These are phyloP conservation scores for Solenodon paradoxus DNA, from an alignment of 2,113 vertebrate genomes.

Conservation along the genomic window DNA sequence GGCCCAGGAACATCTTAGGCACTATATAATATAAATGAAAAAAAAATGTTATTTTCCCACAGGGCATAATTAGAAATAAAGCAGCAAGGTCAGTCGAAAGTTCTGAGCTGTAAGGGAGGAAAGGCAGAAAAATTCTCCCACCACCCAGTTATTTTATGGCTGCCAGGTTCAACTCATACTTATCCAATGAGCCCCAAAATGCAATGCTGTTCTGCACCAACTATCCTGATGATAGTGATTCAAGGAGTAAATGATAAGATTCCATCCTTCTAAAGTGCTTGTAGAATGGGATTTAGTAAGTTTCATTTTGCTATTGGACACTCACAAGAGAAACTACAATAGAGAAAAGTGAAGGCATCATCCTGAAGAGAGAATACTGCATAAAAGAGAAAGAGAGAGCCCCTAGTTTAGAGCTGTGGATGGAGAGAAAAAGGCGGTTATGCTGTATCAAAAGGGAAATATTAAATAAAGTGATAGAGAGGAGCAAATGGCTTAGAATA, in stretches of 20 bases:
- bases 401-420: slow-evolving; percentile 51
- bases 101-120: slow-evolving; percentile 2
- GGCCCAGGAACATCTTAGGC: slow-evolving; percentile 25
- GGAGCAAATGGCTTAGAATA: slow-evolving; percentile 13
- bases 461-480: slow-evolving; percentile 43
- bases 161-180: slow-evolving; percentile 60
- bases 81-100: slow-evolving; percentile 46
- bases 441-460: slow-evolving; percentile 4
- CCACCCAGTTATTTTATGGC: slow-evolving; percentile 50
- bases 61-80: slow-evolving; percentile 51
- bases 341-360: not conserved
- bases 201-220: slow-evolving; percentile 38
- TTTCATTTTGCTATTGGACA: slow-evolving; percentile 60
- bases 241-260: slow-evolving; percentile 68
- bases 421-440: not conserved
- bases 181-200: slow-evolving; percentile 72
- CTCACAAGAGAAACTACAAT: slow-evolving; percentile 25
- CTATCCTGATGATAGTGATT: slow-evolving; percentile 63
- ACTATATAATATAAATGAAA: not conserved
- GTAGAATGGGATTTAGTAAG: slow-evolving; percentile 48
- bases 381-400: slow-evolving; percentile 1
- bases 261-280: slow-evolving; percentile 43
- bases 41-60: slow-evolving; percentile 17
- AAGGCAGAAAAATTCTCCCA: not conserved
- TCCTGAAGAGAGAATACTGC: slow-evolving; percentile 26